phyloP scores from a whole-genome alignment of 2,797 vertebrate genomes.

The Acipenser oxyrinchus region DNA sequence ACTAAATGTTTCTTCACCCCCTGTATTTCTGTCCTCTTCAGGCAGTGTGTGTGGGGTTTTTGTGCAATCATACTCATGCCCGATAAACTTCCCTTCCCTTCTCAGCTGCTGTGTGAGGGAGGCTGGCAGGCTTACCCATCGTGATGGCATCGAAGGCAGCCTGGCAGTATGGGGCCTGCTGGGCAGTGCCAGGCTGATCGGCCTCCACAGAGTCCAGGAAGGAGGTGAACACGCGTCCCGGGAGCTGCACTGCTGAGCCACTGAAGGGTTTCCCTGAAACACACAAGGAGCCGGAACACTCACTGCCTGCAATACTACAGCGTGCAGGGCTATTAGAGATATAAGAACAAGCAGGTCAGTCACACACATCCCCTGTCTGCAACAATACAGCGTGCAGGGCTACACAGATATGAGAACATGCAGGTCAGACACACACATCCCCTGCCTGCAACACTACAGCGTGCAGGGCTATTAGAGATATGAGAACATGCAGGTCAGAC shows the following conservation, averaged over 20 bases:
- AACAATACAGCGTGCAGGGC: too few species aligned
- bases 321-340: too few species aligned
- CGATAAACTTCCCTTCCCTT: background rate
- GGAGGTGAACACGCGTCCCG: constrained; percentile 65
- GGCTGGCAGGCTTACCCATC: constrained; percentile 52
- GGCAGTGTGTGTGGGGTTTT: background rate
- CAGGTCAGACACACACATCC: too few species aligned
- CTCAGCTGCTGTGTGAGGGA: background rate
- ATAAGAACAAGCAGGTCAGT: too few species aligned
- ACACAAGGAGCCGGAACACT: background rate
- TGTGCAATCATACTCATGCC: background rate
- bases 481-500: too few species aligned
- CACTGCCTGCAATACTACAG: too few species aligned
- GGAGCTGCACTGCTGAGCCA: constrained; percentile 57
- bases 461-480: too few species aligned
- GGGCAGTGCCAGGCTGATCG: constrained; percentile 29
- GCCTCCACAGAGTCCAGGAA: constrained; percentile 63
- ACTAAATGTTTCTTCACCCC: too few species aligned
- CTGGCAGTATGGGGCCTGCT: constrained; percentile 67
- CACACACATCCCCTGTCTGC: too few species aligned
- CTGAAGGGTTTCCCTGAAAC: constrained; percentile 73
- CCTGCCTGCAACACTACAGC: too few species aligned
- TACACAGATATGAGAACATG: too few species aligned
- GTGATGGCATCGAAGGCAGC: constrained; percentile 85
- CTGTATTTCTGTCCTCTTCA: too few species aligned